Evolutionary conservation across 2,113 vertebrate species (phyloP).

Genomic region (Rostratula benghalensis): DNA sequence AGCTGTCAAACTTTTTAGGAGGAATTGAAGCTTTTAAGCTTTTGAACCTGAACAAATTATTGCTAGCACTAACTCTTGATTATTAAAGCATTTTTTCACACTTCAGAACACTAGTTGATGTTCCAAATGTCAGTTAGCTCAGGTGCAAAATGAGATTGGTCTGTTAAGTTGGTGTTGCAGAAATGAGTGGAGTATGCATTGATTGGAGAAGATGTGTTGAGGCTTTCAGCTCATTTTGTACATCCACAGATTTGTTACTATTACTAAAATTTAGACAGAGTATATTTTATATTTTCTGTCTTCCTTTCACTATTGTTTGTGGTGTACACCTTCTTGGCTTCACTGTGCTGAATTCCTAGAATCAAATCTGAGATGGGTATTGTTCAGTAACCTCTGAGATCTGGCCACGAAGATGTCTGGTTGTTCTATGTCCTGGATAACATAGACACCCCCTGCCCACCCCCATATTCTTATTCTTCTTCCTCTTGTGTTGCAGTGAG

Average conservation of each 20-base stretch:
- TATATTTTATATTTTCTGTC: neutral
- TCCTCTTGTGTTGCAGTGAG: neutral
- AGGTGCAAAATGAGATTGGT: neutral
- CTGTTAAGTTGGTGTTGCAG: neutral
- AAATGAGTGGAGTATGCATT: neutral
- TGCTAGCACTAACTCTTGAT: neutral
- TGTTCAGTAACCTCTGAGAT: neutral
- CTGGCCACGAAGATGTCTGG: accelerated
- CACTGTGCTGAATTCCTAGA: neutral
- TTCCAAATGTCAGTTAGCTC: neutral
- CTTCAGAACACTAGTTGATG: neutral
- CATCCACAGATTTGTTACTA: neutral
- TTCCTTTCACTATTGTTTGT: neutral
- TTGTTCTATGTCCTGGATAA: neutral
- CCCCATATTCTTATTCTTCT: neutral
- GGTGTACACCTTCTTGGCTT: neutral
- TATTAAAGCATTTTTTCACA: neutral
- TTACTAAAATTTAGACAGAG: neutral
- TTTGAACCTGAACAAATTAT: neutral
- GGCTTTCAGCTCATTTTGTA: neutral
- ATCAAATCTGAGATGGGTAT: neutral
- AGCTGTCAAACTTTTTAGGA: neutral
- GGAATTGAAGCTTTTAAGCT: neutral
- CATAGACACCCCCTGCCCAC: accelerated
- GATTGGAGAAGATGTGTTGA: neutral